Conservation (phyloP, 1,140 invertebrate species). For the Steinernema feltiae region DNA sequence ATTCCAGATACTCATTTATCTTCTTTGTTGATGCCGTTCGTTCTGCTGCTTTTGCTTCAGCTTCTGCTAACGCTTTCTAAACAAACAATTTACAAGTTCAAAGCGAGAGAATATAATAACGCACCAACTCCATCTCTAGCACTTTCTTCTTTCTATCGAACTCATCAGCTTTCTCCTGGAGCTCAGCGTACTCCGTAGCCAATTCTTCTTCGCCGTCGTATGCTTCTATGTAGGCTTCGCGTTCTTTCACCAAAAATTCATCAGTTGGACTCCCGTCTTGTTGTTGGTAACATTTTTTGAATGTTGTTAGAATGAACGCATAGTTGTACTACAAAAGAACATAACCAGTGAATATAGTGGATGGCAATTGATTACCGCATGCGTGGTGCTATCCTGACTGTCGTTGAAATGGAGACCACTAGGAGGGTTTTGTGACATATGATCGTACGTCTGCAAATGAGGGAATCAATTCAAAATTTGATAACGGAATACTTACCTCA, state of each 20-base stretch:
- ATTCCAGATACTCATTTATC: no score
- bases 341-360: background rate
- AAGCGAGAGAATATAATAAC: no score
- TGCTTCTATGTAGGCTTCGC: conserved; percentile 1
- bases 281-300: background rate
- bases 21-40: no score
- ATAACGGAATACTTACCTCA: background rate
- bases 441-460: background rate
- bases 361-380: background rate
- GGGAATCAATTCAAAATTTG: background rate
- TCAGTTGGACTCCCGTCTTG: background rate
- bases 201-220: background rate
- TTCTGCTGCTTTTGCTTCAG: no score
- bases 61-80: no score
- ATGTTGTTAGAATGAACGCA: background rate
- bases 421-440: background rate
- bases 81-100: background rate
- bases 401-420: background rate
- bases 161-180: background rate
- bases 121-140: background rate
- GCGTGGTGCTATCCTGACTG: conserved; percentile 1
- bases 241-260: background rate
- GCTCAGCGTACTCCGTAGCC: background rate
- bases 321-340: background rate
- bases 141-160: background rate